Evolutionary conservation across 2,797 vertebrate genomes (phyloP).

Genomic region (Xiphorhynchus erythropygius): DNA sequence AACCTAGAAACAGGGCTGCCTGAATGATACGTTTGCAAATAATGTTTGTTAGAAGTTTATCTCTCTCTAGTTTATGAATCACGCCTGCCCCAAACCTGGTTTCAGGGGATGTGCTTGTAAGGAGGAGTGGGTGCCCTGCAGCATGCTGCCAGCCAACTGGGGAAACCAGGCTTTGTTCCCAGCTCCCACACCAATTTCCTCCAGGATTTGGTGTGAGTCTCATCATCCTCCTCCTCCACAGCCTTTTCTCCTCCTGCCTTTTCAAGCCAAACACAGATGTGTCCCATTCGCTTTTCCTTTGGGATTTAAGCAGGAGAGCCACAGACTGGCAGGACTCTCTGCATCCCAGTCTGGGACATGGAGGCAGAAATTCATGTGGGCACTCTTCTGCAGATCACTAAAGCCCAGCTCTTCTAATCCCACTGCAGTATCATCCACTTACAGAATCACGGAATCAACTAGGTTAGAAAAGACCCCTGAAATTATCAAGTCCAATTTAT

Average conservation of each 20-base stretch:
- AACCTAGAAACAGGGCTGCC: slow-evolving; percentile 51
- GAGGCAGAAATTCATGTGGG: not conserved
- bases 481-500: not conserved
- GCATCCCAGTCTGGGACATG: too few relatives aligned
- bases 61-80: not conserved
- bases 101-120: not conserved
- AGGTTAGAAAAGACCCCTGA: not conserved
- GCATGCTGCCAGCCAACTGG: not conserved
- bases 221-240: not conserved
- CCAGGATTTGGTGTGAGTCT: accelerated
- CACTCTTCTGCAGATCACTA: not conserved
- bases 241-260: not conserved
- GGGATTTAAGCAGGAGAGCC: not conserved
- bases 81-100: not conserved
- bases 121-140: not conserved
- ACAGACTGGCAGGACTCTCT: not conserved
- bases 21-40: slow-evolving; percentile 66
- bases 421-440: not conserved
- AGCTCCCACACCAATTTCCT: accelerated
- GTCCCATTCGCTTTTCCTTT: not conserved
- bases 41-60: slow-evolving; percentile 55
- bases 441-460: not conserved
- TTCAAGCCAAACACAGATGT: not conserved
- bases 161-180: not conserved
- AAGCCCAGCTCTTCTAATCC: not conserved